Evolutionary conservation across 2,797 vertebrate genomes (phyloP), one percentile per base, ranked within the genome.

Genomic region (Danio choprae): DNA sequence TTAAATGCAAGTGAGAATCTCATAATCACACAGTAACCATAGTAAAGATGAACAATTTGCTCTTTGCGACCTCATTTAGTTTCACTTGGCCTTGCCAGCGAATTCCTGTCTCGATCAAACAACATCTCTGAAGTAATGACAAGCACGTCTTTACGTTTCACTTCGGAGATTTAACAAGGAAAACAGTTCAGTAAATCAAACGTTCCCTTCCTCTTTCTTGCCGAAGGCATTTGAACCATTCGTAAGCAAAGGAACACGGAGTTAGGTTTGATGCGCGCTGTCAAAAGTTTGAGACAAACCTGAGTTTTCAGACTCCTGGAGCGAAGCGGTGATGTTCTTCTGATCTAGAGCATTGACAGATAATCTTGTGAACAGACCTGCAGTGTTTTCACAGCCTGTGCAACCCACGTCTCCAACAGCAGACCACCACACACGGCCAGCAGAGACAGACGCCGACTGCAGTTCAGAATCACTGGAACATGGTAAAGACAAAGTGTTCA

Each of bases 391-490:
- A 94, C 92, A 74, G 88, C 86, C 83, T 82, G 94, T 77, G 95
- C 91, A 71, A 90, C 84, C 15, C 89, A 84, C 22, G 90, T 95
- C 91, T 99, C 97, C 13, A 94, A 86, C 85, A 97, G 86, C 65
- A 97, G 90, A 62, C 97, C 97, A 0, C 91, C 83, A 44, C 94
- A 77, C 84, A 98, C 91, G 0, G 95, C 93, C 87, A 92, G 16
- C 84, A 97, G 77, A 1, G 96, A 93, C 8, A 96, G 87, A 55
- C 92, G 88, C 20, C 96, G 91, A 55, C 90, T 96, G 90, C 94
- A 91, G 88, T 98, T 96, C 82, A 99, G 87, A 41, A 96, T 95
- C 87, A 98, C 98, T 99, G 88, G 2, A 40, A 80, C 43, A 68
- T 11, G 2, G 5, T 20, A 13, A 40, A 62, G 2, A 8, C 38